Conservation (phyloP, 2,113 vertebrate species). For the Pachypanchax playfairii region DNA sequence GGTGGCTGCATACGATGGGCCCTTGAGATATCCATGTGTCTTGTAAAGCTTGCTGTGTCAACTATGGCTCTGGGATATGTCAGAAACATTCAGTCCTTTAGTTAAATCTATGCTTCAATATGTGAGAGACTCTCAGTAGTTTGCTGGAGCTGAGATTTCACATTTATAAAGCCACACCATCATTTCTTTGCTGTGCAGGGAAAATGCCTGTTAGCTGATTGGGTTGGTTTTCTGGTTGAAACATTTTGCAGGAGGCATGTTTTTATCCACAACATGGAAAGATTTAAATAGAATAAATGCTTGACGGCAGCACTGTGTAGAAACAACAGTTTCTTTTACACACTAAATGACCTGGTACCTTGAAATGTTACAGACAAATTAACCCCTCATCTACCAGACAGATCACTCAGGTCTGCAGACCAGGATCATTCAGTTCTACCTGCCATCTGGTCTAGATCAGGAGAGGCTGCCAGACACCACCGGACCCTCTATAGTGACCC, state of each 20-base stretch:
- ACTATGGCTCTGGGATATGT: neutral
- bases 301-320: neutral
- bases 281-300: neutral
- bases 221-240: neutral
- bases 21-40: slow-evolving; percentile 23
- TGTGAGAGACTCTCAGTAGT: neutral
- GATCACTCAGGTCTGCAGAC: no score
- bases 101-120: slow-evolving; percentile 7
- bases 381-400: no score
- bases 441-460: no score
- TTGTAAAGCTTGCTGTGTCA: slow-evolving; percentile 2
- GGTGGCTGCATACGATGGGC: slow-evolving; percentile 29
- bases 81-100: neutral
- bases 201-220: neutral
- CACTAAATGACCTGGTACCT: no score
- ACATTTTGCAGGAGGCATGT: neutral
- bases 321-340: neutral
- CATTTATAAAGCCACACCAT: neutral
- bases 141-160: neutral
- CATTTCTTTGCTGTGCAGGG: neutral
- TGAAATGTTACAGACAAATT: no score
- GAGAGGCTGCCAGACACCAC: no score
- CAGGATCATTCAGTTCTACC: no score
- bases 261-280: neutral
- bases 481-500: no score